Evolutionary conservation across 1,140 invertebrate species (phyloP), one percentile per base, ranked within the genome.

Genomic region (Anoplolepis gracilipes): DNA sequence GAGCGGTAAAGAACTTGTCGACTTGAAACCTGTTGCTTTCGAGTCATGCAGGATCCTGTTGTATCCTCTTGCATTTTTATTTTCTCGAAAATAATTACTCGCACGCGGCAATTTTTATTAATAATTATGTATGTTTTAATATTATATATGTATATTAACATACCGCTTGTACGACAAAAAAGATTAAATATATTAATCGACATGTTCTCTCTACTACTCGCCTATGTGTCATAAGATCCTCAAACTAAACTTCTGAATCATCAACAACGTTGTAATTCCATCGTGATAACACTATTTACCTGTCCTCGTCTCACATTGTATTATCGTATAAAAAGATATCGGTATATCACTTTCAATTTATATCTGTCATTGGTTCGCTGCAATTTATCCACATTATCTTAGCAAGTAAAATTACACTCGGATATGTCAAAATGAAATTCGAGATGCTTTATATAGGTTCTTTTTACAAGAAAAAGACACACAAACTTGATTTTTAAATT

Each of bases 41-140:
- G 67, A 33, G n/a, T 8, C 33, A 8, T 25, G 19, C 36, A 39
- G 53, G 49, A 72, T 77, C 39, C 64, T 16, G 64, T 78, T 72
- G 64, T 13, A 59, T 78, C 42, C 87, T n/a, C n/a, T n/a, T n/a
- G n/a, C 75, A 79, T 67, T 88, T 69, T 89, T 86, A 55, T 75
- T 55, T 53, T 55, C 81, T 70, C 57, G 69, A 79, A 78, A 89
- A 62, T 72, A 59, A 78, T 78, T 49, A 22, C 19, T 0, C 61
- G 64, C 46, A 25, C 33, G 39, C 59, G 57, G 19, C 33, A 8
- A 8, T 49, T 49, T 16, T 49, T 49, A 49, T 16, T 33, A 33
- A 49, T 65, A 77, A 49, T 77, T 77, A 78, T 78, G 39, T 49
- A 65, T 6, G 39, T 1, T 36, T 8, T 33, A 33, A 49, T 19